Conservation (phyloP, 2,888 invertebrate genomes). For the Andrena dorsata region DNA sequence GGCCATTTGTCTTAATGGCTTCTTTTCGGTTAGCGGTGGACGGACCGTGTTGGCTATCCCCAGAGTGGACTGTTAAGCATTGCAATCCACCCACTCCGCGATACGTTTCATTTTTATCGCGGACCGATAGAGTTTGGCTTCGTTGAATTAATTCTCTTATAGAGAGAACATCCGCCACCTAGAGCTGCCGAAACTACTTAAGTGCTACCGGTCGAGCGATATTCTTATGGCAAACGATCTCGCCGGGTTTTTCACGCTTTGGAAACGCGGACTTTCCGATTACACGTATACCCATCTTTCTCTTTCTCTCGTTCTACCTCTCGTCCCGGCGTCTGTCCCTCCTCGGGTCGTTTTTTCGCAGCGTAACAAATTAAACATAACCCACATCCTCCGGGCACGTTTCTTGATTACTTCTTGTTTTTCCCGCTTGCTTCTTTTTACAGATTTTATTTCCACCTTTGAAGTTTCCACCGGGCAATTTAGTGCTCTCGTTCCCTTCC, state of each 20-base stretch:
- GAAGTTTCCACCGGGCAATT: conserved; percentile 63
- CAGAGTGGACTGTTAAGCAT: neutral
- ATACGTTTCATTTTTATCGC: conserved; percentile 49
- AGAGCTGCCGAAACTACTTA: neutral
- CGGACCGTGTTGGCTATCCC: neutral
- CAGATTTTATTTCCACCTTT: conserved; percentile 71
- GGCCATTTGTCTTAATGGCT: no score
- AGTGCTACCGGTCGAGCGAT: neutral
- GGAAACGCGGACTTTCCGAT: conserved; percentile 61
- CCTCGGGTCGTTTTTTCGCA: conserved; percentile 55
- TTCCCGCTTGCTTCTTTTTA: conserved; percentile 67
- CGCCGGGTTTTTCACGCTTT: conserved; percentile 56
- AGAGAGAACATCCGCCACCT: neutral
- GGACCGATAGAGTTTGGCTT: conserved; percentile 24
- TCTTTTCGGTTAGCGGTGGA: no score
- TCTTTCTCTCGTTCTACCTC: neutral
- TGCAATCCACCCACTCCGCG: neutral
- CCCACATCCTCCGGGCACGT: conserved; percentile 70
- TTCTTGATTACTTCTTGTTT: conserved; percentile 73
- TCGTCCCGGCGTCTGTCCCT: neutral
- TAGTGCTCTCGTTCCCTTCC: conserved; percentile 41
- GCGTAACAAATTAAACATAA: conserved; percentile 72
- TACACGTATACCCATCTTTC: conserved; percentile 42
- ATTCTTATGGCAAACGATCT: conserved; percentile 61
- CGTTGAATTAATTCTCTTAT: conserved; percentile 57